Conservation (phyloP, 2,888 invertebrate genomes). For the Hoplodrina ambigua region DNA sequence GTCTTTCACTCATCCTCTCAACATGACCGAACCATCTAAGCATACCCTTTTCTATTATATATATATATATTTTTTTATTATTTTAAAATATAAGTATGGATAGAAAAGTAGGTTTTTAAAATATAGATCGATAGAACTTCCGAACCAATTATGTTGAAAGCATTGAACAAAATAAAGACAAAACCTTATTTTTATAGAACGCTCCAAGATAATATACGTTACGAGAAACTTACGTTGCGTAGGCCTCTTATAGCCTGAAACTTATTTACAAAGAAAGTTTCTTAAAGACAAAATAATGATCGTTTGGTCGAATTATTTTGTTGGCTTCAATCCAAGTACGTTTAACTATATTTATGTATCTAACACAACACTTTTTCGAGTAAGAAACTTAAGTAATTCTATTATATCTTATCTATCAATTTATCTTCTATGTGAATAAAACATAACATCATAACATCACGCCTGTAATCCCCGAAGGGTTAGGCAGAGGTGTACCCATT, state of each 20-base stretch:
- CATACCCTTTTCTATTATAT: no score
- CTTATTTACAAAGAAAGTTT: constrained; percentile 12
- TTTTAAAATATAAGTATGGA: no score
- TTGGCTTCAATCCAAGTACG: constrained; percentile 23
- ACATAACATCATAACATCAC: no score
- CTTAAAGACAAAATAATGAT: constrained; percentile 5
- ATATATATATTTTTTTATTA: no score
- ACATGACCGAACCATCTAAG: no score
- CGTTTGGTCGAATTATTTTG: constrained; percentile 7
- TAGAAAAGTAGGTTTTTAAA: no score
- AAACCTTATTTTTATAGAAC: background rate
- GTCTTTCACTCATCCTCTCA: no score
- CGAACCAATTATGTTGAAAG: background rate
- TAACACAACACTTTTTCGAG: constrained; percentile 6
- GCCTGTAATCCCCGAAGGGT: no score
- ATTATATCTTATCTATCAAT: no score
- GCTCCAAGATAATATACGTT: background rate
- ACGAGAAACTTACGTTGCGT: background rate
- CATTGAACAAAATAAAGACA: background rate
- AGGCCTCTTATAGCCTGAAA: background rate
- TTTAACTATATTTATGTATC: background rate
- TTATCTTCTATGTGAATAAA: no score
- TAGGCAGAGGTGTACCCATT: no score
- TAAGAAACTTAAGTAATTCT: background rate
- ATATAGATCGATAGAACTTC: background rate